phyloP scores from a whole-genome alignment of 2,888 invertebrate genomes.

The Artemia sinica region DNA sequence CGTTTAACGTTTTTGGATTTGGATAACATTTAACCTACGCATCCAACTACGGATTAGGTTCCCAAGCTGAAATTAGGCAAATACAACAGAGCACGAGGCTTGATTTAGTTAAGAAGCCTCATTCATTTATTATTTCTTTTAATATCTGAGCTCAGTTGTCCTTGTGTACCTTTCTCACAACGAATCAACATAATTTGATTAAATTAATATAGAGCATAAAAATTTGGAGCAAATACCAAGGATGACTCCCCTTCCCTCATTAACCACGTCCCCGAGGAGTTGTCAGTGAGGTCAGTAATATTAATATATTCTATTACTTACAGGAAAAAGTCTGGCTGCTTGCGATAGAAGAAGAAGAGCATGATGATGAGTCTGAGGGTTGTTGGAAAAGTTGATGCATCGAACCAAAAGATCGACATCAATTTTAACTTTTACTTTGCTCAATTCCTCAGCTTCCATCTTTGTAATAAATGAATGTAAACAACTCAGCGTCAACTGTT shows the following conservation, averaged over 20 bases:
- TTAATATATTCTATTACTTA: constrained; percentile 28
- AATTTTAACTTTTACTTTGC: constrained; percentile 7
- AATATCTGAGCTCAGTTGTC: too few species aligned
- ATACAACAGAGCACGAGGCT: too few species aligned
- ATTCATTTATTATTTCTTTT: too few species aligned
- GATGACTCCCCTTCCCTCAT: background rate
- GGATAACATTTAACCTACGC: too few species aligned
- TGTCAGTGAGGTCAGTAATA: background rate
- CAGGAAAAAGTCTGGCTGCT: constrained; percentile 56
- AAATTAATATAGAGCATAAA: background rate
- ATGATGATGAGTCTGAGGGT: constrained; percentile 89
- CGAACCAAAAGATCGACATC: constrained; percentile 63
- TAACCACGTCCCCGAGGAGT: constrained; percentile 15
- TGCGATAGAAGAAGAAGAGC: constrained; percentile 65
- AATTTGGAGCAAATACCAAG: background rate
- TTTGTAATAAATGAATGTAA: constrained; percentile 33
- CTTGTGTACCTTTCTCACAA: too few species aligned
- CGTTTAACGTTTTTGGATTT: too few species aligned
- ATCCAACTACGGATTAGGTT: too few species aligned
- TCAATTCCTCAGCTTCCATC: background rate
- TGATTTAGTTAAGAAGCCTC: too few species aligned
- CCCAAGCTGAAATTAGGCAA: too few species aligned
- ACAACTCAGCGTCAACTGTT: constrained; percentile 62
- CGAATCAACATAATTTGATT: too few species aligned
- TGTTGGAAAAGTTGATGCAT: constrained; percentile 71